Conservation (phyloP, 2,113 vertebrate genomes). For the Campylorhamphus procurvoides region DNA sequence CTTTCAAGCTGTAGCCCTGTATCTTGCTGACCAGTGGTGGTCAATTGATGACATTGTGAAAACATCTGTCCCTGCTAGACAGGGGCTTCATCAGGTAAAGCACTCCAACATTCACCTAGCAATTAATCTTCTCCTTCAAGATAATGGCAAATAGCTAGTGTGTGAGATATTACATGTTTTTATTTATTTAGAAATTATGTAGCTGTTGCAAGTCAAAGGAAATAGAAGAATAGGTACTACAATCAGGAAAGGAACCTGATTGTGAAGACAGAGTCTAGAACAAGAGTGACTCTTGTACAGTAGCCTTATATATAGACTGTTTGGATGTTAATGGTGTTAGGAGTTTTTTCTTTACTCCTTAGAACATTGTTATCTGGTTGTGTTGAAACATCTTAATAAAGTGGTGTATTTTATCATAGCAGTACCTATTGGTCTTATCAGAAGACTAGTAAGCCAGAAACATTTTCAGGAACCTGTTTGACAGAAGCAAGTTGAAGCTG, state of each 20-base stretch:
- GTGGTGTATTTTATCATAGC: background rate
- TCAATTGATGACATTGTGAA: conserved; percentile 84
- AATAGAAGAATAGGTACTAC: background rate
- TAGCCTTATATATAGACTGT: background rate
- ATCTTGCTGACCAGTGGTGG: conserved; percentile 89
- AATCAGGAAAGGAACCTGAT: background rate
- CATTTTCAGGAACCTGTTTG: background rate
- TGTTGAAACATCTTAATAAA: background rate
- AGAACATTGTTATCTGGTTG: background rate
- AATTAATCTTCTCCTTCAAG: background rate
- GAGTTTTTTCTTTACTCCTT: background rate
- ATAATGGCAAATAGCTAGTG: background rate
- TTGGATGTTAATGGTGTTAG: background rate
- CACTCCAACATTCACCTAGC: background rate
- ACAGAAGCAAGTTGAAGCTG: background rate
- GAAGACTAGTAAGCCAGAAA: background rate
- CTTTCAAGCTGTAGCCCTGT: conserved; percentile 82
- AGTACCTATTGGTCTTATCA: background rate
- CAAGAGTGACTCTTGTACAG: background rate
- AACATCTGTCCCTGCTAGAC: conserved; percentile 78
- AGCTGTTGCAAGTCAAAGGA: background rate
- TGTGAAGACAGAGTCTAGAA: background rate
- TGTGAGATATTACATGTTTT: background rate
- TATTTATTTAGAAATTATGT: background rate
- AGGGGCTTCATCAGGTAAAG: conserved; percentile 83